Evolutionary conservation across 2,888 invertebrate genomes (phyloP).

Genomic region (Busseola fusca): DNA sequence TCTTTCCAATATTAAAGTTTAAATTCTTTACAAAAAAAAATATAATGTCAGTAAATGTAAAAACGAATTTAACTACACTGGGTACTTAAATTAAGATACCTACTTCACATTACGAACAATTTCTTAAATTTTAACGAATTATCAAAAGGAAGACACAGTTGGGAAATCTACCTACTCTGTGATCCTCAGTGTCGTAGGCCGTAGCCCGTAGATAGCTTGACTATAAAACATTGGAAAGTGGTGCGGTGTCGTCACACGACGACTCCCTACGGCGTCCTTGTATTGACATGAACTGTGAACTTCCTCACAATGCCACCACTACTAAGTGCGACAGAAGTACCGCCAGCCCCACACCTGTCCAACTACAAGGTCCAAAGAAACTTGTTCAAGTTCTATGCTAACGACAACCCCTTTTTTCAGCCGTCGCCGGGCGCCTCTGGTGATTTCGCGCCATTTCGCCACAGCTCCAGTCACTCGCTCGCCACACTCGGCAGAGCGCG

Average conservation of each 20-base stretch:
- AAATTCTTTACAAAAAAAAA: background rate
- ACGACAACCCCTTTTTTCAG: conserved; percentile 61
- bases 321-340: background rate
- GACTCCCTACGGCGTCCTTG: conserved; percentile 52
- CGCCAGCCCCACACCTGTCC: conserved; percentile 41
- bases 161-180: conserved; percentile 10
- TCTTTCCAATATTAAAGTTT: background rate
- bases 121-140: background rate
- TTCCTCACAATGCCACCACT: conserved; percentile 10
- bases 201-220: conserved; percentile 25
- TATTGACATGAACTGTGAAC: conserved; percentile 38
- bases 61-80: background rate
- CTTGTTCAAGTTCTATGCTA: conserved; percentile 48
- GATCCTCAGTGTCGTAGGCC: conserved; percentile 6
- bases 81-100: background rate
- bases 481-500: conserved; percentile 59
- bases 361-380: conserved; percentile 32
- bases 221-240: conserved; percentile 56
- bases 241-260: conserved; percentile 37
- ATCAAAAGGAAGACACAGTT: background rate
- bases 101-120: background rate
- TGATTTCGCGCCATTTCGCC: conserved; percentile 60
- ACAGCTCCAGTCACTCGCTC: conserved; percentile 55
- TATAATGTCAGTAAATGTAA: background rate
- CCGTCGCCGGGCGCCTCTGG: conserved; percentile 41